These are phyloP conservation scores for Zonotrichia albicollis DNA, from an alignment of 2,797 vertebrate species.

Conservation along the genomic window DNA sequence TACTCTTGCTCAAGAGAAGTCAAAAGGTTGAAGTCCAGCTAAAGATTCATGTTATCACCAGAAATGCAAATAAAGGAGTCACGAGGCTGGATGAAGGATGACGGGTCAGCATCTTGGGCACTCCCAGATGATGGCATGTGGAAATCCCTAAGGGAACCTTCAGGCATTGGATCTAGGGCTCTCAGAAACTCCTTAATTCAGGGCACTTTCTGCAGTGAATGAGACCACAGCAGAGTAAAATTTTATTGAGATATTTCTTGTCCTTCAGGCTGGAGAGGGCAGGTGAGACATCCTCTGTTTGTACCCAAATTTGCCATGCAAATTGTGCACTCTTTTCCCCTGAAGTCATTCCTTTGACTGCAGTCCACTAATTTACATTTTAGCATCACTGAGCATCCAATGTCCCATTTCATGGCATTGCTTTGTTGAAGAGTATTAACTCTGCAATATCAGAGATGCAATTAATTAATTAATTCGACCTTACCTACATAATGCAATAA, in stretches of 20 bases:
- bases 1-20: conserved; percentile 18
- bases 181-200: neutral
- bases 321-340: neutral
- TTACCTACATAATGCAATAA: neutral
- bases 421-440: neutral
- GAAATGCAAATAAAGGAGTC: conserved; percentile 31
- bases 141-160: neutral
- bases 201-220: neutral
- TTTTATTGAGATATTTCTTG: neutral
- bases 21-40: neutral
- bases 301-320: neutral
- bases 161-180: neutral
- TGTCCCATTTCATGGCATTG: neutral
- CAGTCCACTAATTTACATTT: neutral
- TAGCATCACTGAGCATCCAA: neutral
- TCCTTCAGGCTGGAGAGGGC: neutral
- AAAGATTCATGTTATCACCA: conserved; percentile 1
- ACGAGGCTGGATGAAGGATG: neutral
- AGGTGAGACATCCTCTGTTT: neutral
- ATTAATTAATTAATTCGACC: neutral
- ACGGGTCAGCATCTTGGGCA: neutral
- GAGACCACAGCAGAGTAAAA: neutral
- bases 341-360: neutral
- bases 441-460: neutral
- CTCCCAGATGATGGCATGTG: neutral